Percentiles rank a stretch among this genome's conserved stretches.
These are phyloP conservation scores for Anorthoa munda DNA, from an alignment of 2,888 invertebrate genomes.

Conservation along the genomic window DNA sequence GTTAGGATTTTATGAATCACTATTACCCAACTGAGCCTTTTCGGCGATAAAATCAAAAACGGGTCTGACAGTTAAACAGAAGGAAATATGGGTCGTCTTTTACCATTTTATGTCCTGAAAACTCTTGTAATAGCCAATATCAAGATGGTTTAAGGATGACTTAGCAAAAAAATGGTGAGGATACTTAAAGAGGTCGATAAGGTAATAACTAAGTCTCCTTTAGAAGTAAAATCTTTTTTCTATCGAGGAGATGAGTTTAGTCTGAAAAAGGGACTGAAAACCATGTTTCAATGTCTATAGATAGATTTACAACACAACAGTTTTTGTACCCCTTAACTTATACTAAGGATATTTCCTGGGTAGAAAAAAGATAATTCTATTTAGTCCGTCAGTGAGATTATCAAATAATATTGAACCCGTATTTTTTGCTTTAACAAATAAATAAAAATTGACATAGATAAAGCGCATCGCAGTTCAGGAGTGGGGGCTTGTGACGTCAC, in stretches of 20 bases:
- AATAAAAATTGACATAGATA: too few species aligned
- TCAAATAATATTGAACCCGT: too few species aligned
- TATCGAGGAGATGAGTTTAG: conserved; percentile 5
- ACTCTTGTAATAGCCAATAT: conserved; percentile 19
- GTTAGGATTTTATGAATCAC: conserved; percentile 62
- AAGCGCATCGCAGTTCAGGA: too few species aligned
- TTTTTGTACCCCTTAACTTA: not conserved
- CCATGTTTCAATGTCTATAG: not conserved
- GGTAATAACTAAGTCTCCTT: not conserved
- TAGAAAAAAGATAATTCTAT: too few species aligned
- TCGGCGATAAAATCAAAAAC: conserved; percentile 61
- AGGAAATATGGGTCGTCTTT: conserved; percentile 58
- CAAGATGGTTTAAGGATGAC: conserved; percentile 15
- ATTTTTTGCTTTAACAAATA: too few species aligned
- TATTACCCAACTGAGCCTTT: conserved; percentile 45
- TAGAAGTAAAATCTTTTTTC: conserved; percentile 2
- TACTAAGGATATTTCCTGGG: too few species aligned
- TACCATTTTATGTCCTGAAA: conserved; percentile 35
- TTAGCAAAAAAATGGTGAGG: conserved; percentile 15
- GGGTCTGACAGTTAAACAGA: conserved; percentile 58
- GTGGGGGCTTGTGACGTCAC: too few species aligned
- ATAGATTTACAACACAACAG: not conserved
- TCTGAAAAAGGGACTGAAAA: not conserved
- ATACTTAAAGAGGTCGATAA: conserved; percentile 1
- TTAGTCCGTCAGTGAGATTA: too few species aligned